These are phyloP conservation scores for Paramormyrops kingsleyae DNA, from an alignment of 2,113 vertebrate species.

Conservation along the genomic window DNA sequence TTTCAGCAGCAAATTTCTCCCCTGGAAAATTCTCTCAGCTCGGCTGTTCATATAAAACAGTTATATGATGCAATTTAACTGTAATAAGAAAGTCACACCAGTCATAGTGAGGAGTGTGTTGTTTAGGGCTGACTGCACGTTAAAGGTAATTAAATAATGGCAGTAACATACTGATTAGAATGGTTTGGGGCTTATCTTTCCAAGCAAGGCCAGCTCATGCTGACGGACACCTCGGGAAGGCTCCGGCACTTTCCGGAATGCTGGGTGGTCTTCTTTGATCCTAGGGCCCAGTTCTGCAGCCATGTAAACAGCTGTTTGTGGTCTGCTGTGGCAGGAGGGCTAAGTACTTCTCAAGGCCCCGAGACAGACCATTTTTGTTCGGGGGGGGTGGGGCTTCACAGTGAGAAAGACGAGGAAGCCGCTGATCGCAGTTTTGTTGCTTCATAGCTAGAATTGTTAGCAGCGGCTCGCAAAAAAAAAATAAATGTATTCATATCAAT, in stretches of 20 bases:
- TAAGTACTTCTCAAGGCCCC: neutral
- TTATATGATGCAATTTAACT: neutral
- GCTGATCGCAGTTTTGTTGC: neutral
- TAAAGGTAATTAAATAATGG: neutral
- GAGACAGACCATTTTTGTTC: neutral
- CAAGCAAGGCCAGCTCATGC: neutral
- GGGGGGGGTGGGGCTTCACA: neutral
- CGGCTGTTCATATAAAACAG: neutral
- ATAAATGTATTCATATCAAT: neutral
- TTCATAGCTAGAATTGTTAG: neutral
- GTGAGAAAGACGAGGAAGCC: neutral
- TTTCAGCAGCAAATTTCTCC: neutral
- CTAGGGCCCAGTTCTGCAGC: neutral
- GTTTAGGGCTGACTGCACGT: neutral
- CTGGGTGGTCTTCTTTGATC: constrained; percentile 1
- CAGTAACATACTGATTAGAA: neutral
- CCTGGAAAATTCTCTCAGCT: neutral
- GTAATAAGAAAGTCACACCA: neutral
- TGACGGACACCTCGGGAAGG: neutral
- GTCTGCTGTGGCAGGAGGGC: neutral
- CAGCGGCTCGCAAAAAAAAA: neutral
- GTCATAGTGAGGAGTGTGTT: neutral
- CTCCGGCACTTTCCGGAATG: neutral
- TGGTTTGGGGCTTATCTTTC: neutral
- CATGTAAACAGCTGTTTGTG: constrained; percentile 10